Percentiles rank a stretch among this genome's conserved stretches.
These are phyloP conservation scores for Phymatocera aterrima DNA, from an alignment of 2,888 invertebrate species.

Conservation along the genomic window DNA sequence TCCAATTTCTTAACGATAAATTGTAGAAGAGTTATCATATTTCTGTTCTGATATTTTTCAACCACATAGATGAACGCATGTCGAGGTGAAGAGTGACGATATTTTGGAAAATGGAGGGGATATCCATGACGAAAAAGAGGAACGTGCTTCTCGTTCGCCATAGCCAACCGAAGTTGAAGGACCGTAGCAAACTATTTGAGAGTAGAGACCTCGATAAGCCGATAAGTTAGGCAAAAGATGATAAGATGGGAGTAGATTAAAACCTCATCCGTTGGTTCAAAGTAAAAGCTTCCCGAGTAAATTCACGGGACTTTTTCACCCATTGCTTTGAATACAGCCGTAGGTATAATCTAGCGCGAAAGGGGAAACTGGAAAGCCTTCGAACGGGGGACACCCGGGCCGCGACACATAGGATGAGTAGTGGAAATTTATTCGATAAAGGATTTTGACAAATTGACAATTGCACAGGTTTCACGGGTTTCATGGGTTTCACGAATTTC, in stretches of 20 bases:
- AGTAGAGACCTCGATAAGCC: background rate
- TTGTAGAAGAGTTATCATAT: too few relatives aligned
- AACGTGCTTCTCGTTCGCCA: too few relatives aligned
- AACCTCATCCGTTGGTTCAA: background rate
- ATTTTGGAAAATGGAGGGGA: too few relatives aligned
- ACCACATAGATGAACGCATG: too few relatives aligned
- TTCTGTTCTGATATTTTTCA: too few relatives aligned
- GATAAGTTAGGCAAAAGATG: background rate
- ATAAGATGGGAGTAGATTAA: background rate
- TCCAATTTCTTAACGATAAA: too few relatives aligned
- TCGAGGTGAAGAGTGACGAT: too few relatives aligned
- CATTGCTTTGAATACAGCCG: background rate
- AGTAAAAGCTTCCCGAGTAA: background rate
- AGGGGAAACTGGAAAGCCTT: constrained; percentile 3
- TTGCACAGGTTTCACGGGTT: background rate
- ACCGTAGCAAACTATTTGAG: too few relatives aligned
- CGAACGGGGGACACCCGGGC: background rate
- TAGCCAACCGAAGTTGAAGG: too few relatives aligned
- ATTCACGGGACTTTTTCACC: background rate
- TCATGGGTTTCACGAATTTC: background rate
- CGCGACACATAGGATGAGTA: background rate
- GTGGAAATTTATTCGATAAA: background rate
- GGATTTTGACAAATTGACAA: constrained; percentile 21
- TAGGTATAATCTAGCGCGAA: background rate
- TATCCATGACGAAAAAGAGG: too few relatives aligned